A percentile compares a stretch with the other conserved stretches of the same genome.
These are phyloP conservation scores for Leptosomus discolor DNA, from an alignment of 2,113 vertebrate genomes.

Conservation along the genomic window DNA sequence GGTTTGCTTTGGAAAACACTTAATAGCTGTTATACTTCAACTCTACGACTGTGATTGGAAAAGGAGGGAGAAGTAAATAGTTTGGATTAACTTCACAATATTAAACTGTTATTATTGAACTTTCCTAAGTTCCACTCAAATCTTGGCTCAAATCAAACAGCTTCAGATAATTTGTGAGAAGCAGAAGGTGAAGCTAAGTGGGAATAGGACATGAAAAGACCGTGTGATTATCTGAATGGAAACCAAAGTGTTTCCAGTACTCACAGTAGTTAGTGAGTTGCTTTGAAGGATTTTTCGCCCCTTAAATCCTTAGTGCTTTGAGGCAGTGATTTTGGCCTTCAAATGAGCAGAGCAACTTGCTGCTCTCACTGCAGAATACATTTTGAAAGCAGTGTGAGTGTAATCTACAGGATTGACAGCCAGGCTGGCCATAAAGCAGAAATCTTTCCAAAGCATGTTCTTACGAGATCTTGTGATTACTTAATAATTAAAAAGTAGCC, in stretches of 20 bases:
- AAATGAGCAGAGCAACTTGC: neutral
- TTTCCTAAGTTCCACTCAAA: neutral
- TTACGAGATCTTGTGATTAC: neutral
- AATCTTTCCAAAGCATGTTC: neutral
- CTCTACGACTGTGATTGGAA: neutral
- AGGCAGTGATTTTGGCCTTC: neutral
- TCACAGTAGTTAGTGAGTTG: neutral
- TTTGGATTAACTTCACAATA: neutral
- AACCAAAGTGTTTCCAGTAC: neutral
- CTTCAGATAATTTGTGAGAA: neutral
- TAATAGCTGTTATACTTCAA: neutral
- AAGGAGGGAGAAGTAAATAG: neutral
- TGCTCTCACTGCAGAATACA: neutral
- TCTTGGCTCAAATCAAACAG: neutral
- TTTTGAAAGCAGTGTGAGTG: neutral
- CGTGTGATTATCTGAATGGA: neutral
- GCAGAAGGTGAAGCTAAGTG: neutral
- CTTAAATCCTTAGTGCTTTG: neutral
- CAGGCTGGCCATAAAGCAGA: neutral
- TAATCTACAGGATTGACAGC: neutral
- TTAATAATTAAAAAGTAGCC: neutral
- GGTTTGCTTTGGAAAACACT: neutral
- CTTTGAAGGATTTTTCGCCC: slow-evolving; percentile 23
- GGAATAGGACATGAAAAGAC: neutral
- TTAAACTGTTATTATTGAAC: neutral